Evolutionary conservation across 2,113 vertebrate species (phyloP).

Genomic region (Prinia subflava): DNA sequence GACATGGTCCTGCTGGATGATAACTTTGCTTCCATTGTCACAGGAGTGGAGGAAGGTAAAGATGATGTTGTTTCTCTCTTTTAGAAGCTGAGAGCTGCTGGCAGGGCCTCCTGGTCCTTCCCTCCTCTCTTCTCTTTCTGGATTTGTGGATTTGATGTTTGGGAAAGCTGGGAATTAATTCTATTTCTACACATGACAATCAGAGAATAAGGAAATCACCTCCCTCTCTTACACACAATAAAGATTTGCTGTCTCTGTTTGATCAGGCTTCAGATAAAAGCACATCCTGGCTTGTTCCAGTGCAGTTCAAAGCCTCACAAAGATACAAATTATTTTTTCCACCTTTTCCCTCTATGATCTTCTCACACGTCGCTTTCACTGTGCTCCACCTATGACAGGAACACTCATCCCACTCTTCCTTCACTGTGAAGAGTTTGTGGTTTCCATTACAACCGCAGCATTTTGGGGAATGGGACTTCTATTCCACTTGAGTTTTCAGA

Average conservation of each 20-base stretch:
- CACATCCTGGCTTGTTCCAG: neutral
- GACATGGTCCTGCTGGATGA: conserved; percentile 83
- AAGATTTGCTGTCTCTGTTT: neutral
- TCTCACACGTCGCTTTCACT: neutral
- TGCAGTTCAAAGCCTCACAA: neutral
- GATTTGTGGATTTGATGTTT: neutral
- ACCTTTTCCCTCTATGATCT: neutral
- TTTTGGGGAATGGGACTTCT: fast-evolving
- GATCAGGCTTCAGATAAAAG: neutral
- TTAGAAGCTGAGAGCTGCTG: neutral
- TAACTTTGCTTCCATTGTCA: conserved; percentile 83
- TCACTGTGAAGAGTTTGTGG: neutral
- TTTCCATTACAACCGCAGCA: neutral
- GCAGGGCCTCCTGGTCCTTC: neutral
- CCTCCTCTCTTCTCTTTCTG: neutral
- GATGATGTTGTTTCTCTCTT: neutral
- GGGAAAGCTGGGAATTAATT: neutral
- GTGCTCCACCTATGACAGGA: neutral
- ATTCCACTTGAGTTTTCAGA: neutral
- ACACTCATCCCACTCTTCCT: neutral
- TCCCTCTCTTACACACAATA: neutral
- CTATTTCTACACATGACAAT: neutral
- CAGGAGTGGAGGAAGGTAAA: conserved; percentile 83
- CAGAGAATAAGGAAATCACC: neutral
- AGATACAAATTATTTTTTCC: neutral